Percentiles rank a stretch among this genome's conserved stretches.
Conservation (phyloP, 2,888 invertebrate genomes). For the Melieria omissa region DNA sequence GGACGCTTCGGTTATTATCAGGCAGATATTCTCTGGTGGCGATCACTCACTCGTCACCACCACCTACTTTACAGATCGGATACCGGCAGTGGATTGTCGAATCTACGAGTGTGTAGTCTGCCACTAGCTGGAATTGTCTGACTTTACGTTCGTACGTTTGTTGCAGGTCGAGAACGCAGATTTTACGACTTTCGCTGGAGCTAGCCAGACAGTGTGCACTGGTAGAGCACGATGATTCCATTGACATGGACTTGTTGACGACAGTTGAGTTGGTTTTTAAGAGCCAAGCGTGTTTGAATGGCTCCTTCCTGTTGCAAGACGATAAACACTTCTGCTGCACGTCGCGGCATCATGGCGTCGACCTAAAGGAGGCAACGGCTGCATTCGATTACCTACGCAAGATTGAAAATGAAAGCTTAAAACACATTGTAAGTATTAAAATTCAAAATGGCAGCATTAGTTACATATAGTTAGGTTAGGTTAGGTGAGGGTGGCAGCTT, state of each 20-base stretch:
- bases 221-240: slow-evolving; percentile 72
- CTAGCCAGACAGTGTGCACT: slow-evolving; percentile 72
- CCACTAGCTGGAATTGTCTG: background rate
- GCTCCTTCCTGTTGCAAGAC: slow-evolving; percentile 80
- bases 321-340: slow-evolving; percentile 83
- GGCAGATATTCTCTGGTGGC: slow-evolving; percentile 82
- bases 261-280: slow-evolving; percentile 87
- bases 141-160: background rate
- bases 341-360: slow-evolving; percentile 83
- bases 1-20: slow-evolving; percentile 54
- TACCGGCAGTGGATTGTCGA: slow-evolving; percentile 75
- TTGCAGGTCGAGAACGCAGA: slow-evolving; percentile 71
- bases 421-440: slow-evolving; percentile 72
- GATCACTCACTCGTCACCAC: slow-evolving; percentile 87
- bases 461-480: too few species aligned
- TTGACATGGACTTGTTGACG: slow-evolving; percentile 74
- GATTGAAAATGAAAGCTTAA: slow-evolving; percentile 78
- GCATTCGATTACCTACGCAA: slow-evolving; percentile 78
- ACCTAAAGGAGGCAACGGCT: slow-evolving; percentile 74
- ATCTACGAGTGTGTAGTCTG: slow-evolving; percentile 58
- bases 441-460: background rate
- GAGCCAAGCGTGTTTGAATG: slow-evolving; percentile 87
- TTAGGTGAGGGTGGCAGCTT: too few species aligned
- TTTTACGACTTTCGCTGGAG: slow-evolving; percentile 73
- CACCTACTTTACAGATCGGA: slow-evolving; percentile 63